phyloP scores from a whole-genome alignment of 1,140 invertebrate species.

The Neotoxoptera formosana region DNA sequence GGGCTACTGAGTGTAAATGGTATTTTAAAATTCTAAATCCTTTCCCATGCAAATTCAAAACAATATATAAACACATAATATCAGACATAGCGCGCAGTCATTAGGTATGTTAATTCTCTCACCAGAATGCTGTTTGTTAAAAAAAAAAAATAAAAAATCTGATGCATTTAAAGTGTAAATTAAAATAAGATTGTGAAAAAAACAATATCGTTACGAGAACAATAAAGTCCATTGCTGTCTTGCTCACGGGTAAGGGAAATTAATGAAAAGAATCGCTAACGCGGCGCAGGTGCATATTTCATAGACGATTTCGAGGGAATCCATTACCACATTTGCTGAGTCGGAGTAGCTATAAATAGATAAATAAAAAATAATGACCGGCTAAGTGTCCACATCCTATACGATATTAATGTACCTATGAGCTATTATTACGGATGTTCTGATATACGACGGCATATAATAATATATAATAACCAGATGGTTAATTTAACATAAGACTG shows the following conservation, averaged over 20 bases:
- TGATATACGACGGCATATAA: too few species aligned
- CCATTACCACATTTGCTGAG: neutral
- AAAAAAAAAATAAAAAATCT: neutral
- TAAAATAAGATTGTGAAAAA: neutral
- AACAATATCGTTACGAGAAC: neutral
- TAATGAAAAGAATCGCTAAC: neutral
- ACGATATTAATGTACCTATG: too few species aligned
- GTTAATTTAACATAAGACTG: too few species aligned
- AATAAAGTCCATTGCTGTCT: neutral
- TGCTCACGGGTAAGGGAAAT: neutral
- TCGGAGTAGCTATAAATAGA: neutral
- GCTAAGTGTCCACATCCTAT: neutral
- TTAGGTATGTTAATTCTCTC: neutral
- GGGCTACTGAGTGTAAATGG: neutral
- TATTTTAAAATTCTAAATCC: conserved; percentile 13
- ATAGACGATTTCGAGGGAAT: neutral
- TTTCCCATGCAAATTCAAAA: neutral
- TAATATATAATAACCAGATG: too few species aligned
- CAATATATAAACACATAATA: neutral
- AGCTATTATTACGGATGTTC: too few species aligned
- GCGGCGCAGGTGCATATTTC: neutral
- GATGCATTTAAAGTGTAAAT: conserved; percentile 14
- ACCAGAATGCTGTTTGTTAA: neutral
- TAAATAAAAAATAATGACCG: neutral
- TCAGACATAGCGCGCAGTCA: neutral